Evolutionary conservation across 2,113 vertebrate genomes (phyloP), one percentile per base, ranked within the genome.

Genomic region (Pterocles burchelli): DNA sequence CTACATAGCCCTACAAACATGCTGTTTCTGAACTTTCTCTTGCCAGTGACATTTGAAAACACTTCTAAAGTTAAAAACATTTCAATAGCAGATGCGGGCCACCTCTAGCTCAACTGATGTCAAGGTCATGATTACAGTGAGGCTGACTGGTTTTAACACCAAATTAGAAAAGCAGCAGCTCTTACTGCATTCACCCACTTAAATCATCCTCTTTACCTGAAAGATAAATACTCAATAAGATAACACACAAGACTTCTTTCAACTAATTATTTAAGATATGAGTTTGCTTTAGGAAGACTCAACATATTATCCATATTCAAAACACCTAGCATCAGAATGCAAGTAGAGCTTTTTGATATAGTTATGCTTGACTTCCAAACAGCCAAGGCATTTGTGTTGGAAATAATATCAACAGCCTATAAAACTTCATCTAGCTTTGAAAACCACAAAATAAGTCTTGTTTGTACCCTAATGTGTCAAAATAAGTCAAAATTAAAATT

Each of bases 261-360:
- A 78, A 28, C 43, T 83, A 33, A 20, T 73, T 36, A 26, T 25
- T 72, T 85, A 58, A 63, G 38, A 33, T 10, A 48, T 0, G 6
- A n/a, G 11, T 52, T 68, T 43, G 36, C 38, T 88, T 93, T 63
- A 81, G 34, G 38, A 81, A 54, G 38, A 45, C 38, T 28, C 38
- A 86, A 62, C 12, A 7, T 18, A 41, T 9, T 63, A 34, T 6
- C 41, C 41, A 7, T 31, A 65, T 41, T 70, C 17, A 76, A 76
- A 85, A 79, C 7, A 59, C 13, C 6, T 8, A 5, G 11, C 0
- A 2, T 24, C 51, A 88, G 21, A 86, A 80, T 0, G 3, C 25
- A 75, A 68, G 34, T 33, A 26, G 19, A 89, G 17, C 31, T 74
- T 91, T 88, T 43, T 0, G 0, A 38, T 7, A 33, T 0, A 49